These are phyloP conservation scores for Sminthurinus aureus DNA, from an alignment of 2,888 invertebrate species.

Conservation along the genomic window DNA sequence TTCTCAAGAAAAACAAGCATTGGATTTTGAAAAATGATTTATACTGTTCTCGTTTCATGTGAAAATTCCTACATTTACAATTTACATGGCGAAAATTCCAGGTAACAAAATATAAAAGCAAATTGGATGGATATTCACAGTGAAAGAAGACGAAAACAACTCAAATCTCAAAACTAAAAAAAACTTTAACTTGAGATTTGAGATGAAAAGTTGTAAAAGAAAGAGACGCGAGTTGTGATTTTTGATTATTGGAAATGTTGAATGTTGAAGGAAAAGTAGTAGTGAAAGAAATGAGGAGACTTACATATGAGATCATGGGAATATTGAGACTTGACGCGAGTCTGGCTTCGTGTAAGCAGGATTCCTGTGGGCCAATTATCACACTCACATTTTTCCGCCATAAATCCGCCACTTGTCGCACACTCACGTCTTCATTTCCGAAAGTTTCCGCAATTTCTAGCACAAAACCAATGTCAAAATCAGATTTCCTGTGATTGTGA, in stretches of 20 bases:
- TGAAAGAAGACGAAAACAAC: neutral
- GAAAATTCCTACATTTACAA: no score
- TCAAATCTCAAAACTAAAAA: no score
- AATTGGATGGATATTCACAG: no score
- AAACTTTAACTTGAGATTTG: neutral
- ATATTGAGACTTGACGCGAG: constrained; percentile 94
- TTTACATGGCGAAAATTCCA: no score
- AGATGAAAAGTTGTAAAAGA: neutral
- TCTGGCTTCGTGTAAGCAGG: constrained; percentile 90
- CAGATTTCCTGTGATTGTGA: neutral
- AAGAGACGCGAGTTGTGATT: neutral
- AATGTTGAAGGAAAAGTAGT: neutral
- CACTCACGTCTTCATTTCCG: constrained; percentile 87
- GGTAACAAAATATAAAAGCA: no score
- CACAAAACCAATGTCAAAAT: constrained; percentile 48
- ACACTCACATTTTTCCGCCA: constrained; percentile 86
- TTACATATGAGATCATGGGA: constrained; percentile 96
- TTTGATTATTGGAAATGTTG: neutral
- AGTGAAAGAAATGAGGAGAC: constrained; percentile 63
- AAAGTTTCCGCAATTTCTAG: constrained; percentile 81
- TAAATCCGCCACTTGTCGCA: constrained; percentile 81
- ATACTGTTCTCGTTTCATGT: no score
- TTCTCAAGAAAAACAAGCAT: no score
- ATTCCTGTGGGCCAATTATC: constrained; percentile 89
- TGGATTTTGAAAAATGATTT: no score